Evolutionary conservation across 2,888 invertebrate species (phyloP).

Genomic region (Athalia rosae): DNA sequence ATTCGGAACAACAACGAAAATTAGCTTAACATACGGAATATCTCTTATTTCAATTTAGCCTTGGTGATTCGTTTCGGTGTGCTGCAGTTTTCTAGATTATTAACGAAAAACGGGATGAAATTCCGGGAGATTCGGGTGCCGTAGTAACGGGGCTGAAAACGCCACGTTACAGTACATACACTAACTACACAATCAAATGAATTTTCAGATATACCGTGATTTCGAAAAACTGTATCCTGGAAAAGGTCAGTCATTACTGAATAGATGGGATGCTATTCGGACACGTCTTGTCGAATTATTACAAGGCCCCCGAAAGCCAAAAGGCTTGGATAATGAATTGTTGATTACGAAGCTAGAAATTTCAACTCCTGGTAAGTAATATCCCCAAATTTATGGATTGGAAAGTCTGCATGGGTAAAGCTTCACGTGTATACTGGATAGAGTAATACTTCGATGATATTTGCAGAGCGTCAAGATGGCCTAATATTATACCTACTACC

Average conservation of each 20-base stretch:
- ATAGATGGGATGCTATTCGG: not conserved
- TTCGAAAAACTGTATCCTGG: constrained; percentile 19
- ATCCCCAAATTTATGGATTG: not conserved
- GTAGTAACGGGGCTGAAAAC: too few species aligned
- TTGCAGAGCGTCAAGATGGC: not conserved
- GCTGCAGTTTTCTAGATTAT: too few species aligned
- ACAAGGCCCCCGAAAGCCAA: not conserved
- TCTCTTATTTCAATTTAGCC: too few species aligned
- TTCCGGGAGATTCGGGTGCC: too few species aligned
- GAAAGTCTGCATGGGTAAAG: not conserved
- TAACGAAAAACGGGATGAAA: too few species aligned
- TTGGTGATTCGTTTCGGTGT: too few species aligned
- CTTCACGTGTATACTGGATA: not conserved
- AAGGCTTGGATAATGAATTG: not conserved
- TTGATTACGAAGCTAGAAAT: not conserved
- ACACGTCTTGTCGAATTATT: not conserved
- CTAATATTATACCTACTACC: not conserved
- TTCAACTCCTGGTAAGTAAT: constrained; percentile 1
- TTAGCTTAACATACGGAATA: too few species aligned
- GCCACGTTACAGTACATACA: not conserved
- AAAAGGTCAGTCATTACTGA: not conserved
- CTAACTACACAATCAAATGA: not conserved
- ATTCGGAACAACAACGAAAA: too few species aligned
- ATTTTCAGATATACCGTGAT: constrained; percentile 8
- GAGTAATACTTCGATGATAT: not conserved